Evolutionary conservation across 1,140 invertebrate genomes (phyloP).

Genomic region (Pantala flavescens): DNA sequence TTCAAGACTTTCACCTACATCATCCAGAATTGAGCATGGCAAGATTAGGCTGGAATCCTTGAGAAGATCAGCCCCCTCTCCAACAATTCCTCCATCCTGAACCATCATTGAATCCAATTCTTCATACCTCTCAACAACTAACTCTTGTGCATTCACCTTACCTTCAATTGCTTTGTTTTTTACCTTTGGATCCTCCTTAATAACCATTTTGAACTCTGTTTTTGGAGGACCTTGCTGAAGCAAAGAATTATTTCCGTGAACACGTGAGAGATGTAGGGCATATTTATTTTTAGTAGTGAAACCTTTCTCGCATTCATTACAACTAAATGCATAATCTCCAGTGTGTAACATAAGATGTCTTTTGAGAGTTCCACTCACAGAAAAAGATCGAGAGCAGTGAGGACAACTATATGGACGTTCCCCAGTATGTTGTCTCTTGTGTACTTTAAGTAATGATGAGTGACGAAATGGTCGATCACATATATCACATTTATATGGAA

Average conservation of each 20-base stretch:
- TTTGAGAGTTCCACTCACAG: conserved; percentile 22
- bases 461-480: conserved; percentile 25
- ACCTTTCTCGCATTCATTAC: conserved; percentile 22
- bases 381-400: conserved; percentile 21
- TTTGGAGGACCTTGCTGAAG: conserved; percentile 14
- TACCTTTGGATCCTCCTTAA: not conserved
- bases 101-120: not conserved
- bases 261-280: conserved; percentile 21
- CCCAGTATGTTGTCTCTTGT: conserved; percentile 23
- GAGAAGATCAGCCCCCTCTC: not conserved
- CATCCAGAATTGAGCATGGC: conserved; percentile 17
- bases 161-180: not conserved
- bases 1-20: conserved; percentile 15
- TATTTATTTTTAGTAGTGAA: conserved; percentile 24
- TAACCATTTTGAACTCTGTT: conserved; percentile 19
- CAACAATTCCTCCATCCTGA: too few relatives aligned
- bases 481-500: conserved; percentile 27
- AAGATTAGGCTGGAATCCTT: conserved; percentile 12
- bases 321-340: conserved; percentile 23
- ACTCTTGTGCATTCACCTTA: conserved; percentile 11
- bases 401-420: conserved; percentile 23
- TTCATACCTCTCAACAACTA: conserved; percentile 16
- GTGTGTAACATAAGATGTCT: conserved; percentile 26
- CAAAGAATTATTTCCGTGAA: conserved; percentile 17
- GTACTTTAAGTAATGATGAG: conserved; percentile 25